Conservation (phyloP, 1,140 invertebrate genomes). For the Myzus persicae region DNA sequence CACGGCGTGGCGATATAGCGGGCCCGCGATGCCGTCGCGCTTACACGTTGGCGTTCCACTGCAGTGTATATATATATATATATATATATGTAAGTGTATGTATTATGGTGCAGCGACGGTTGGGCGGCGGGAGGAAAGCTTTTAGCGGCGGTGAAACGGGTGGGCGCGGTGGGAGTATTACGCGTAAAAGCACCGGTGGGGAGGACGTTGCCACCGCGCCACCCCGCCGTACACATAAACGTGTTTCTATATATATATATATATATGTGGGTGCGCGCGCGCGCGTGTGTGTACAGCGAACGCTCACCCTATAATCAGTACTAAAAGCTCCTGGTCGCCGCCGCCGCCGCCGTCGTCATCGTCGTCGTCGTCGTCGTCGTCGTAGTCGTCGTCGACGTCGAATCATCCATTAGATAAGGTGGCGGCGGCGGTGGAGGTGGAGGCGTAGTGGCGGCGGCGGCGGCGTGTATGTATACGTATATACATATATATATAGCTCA, state of each 20-base stretch:
- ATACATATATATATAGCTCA: neutral
- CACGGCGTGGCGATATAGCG: neutral
- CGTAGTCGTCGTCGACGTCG: conserved; percentile 17
- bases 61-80: neutral
- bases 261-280: no score
- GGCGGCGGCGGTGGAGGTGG: neutral
- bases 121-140: conserved; percentile 14
- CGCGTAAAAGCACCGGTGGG: conserved; percentile 52
- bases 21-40: neutral
- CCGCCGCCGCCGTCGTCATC: neutral
- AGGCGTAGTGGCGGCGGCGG: neutral
- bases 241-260: neutral
- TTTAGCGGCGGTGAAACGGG: conserved; percentile 27
- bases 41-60: neutral
- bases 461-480: neutral
- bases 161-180: conserved; percentile 5
- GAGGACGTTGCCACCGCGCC: conserved; percentile 24
- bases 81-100: neutral
- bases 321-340: conserved; percentile 55
- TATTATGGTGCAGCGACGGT: neutral
- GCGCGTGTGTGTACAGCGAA: neutral
- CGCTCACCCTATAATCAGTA: conserved; percentile 58
- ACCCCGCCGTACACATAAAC: neutral
- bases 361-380: neutral
- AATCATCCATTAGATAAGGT: conserved; percentile 55